Evolutionary conservation across 2,113 vertebrate genomes (phyloP).

Genomic region (Phrynosoma blainvillii): DNA sequence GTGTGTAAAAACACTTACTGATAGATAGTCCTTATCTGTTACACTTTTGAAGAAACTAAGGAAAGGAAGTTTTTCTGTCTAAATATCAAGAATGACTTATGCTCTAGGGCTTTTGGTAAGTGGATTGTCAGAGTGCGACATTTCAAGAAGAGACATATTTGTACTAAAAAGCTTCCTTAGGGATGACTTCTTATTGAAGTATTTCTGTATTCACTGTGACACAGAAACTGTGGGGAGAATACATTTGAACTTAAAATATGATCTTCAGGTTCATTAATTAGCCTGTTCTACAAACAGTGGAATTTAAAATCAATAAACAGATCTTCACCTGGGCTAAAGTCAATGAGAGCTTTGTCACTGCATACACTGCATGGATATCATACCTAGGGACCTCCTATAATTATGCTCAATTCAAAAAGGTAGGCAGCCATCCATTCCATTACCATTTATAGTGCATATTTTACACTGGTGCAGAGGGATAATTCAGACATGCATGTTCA

Average conservation of each 20-base stretch:
- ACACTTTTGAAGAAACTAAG: slow-evolving; percentile 9
- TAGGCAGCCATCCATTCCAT: not conserved
- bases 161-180: slow-evolving; percentile 12
- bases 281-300: slow-evolving; percentile 26
- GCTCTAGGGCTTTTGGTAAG: slow-evolving; percentile 24
- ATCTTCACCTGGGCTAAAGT: slow-evolving; percentile 1
- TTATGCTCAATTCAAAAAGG: not conserved
- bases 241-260: not conserved
- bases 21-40: slow-evolving; percentile 5
- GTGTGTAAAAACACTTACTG: slow-evolving; percentile 4
- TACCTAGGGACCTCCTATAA: not conserved
- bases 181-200: not conserved
- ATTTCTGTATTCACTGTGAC: slow-evolving; percentile 15
- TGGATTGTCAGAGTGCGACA: slow-evolving; percentile 25
- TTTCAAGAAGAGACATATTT: slow-evolving; percentile 20
- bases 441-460: not conserved
- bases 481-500: not conserved
- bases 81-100: slow-evolving; percentile 22
- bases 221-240: not conserved
- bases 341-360: slow-evolving; percentile 29
- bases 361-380: not conserved
- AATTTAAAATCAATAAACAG: slow-evolving; percentile 43
- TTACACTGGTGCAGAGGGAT: not conserved
- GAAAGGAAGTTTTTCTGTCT: slow-evolving; percentile 17
- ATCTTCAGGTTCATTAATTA: slow-evolving; percentile 30